phyloP scores from a whole-genome alignment of 2,888 invertebrate species.

The Campoletis raptor region DNA sequence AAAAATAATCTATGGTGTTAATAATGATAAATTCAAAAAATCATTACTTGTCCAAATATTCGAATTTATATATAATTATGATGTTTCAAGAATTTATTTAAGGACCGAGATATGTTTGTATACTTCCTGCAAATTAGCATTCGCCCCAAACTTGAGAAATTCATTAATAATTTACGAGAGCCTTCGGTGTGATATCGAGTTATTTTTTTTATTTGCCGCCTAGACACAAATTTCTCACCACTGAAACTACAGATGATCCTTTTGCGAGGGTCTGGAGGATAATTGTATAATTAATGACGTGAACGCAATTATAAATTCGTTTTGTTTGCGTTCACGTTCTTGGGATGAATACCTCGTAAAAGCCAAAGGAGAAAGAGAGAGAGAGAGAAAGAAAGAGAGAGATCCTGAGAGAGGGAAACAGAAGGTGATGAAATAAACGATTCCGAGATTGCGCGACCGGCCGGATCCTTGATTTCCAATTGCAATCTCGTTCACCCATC shows the following conservation, averaged over 20 bases:
- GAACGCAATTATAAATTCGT: conserved; percentile 52
- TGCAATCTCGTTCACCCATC: conserved; percentile 62
- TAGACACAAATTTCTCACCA: not conserved
- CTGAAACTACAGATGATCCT: not conserved
- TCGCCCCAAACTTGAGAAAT: not conserved
- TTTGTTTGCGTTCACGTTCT: conserved; percentile 27
- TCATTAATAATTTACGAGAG: not conserved
- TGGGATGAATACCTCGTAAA: not conserved
- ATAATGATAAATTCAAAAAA: not conserved
- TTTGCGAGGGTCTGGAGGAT: conserved; percentile 2
- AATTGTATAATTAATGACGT: conserved; percentile 58
- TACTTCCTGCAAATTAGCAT: not conserved
- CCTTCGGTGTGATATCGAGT: not conserved
- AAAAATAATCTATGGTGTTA: not conserved
- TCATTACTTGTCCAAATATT: not conserved
- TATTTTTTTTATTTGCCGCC: not conserved
- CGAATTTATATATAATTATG: not conserved
- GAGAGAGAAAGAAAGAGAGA: conserved; percentile 7
- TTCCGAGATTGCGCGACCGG: conserved; percentile 58
- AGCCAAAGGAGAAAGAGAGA: not conserved
- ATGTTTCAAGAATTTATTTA: not conserved
- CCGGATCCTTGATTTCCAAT: conserved; percentile 63
- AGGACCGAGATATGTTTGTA: not conserved
- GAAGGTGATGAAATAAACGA: conserved; percentile 51
- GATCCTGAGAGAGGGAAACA: not conserved